phyloP scores from a whole-genome alignment of 2,797 vertebrate species.

The Galago senegalensis region DNA sequence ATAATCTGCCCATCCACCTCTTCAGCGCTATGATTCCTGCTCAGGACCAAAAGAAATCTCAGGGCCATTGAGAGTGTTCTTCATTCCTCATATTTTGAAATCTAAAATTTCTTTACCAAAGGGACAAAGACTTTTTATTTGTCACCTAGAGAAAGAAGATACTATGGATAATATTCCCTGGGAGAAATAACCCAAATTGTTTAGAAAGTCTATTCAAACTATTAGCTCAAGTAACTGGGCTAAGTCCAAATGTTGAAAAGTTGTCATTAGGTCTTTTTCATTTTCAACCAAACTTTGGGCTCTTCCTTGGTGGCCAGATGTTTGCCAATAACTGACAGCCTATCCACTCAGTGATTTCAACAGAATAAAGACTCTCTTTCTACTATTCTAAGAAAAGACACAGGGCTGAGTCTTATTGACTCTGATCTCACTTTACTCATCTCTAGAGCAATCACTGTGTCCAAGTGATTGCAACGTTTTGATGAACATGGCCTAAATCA shows the following conservation, averaged over 20 bases:
- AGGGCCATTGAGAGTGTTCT: background rate
- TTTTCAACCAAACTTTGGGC: background rate
- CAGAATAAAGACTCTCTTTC: background rate
- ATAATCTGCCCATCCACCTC: background rate
- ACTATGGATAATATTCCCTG: background rate
- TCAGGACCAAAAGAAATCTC: background rate
- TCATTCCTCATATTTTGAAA: background rate
- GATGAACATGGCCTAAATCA: background rate
- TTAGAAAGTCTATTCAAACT: conserved; percentile 18
- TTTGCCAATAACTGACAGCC: background rate
- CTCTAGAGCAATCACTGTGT: background rate
- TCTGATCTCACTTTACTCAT: background rate
- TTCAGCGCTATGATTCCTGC: background rate
- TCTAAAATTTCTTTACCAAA: background rate
- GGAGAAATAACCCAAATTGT: background rate
- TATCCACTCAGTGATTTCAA: background rate
- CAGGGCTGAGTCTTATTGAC: background rate
- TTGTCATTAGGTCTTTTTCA: background rate
- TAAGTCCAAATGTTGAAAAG: background rate
- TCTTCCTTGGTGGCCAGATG: background rate
- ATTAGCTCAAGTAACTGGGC: background rate
- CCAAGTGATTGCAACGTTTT: background rate
- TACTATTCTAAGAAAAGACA: background rate
- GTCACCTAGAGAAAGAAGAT: background rate
- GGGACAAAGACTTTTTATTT: background rate